A percentile compares a stretch with the other conserved stretches of the same genome.
phyloP scores from a whole-genome alignment of 2,113 vertebrate species.

The Petroica traversi region DNA sequence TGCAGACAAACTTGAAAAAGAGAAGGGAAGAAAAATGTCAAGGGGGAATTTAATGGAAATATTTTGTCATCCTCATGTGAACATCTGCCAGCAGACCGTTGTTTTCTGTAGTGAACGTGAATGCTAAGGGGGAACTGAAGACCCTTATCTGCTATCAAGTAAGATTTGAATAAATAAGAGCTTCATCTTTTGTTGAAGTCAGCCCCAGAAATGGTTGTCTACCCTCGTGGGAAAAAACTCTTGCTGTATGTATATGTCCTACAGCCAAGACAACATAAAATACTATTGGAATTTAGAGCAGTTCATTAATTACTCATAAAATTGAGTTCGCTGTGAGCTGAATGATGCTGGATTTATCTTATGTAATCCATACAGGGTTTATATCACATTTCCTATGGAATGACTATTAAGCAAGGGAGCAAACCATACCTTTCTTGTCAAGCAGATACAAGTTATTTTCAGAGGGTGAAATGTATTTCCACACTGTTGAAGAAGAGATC shows the following conservation, averaged over 20 bases:
- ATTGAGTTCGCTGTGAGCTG: neutral
- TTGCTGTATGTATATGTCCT: neutral
- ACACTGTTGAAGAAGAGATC: neutral
- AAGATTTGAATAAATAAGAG: neutral
- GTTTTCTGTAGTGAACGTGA: neutral
- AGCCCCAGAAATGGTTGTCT: neutral
- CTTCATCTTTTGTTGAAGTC: neutral
- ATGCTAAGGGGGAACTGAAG: neutral
- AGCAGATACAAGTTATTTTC: neutral
- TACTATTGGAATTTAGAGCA: neutral
- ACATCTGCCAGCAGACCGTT: neutral
- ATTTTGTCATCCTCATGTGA: neutral
- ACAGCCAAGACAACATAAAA: neutral
- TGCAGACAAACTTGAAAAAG: neutral
- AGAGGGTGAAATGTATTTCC: neutral
- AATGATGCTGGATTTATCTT: conserved; percentile 8
- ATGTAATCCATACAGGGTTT: neutral
- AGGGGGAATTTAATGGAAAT: neutral
- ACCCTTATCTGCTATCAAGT: neutral
- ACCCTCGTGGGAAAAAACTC: neutral
- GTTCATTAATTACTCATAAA: neutral
- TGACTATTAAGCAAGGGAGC: neutral
- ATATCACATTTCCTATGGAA: neutral
- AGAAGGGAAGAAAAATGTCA: neutral
- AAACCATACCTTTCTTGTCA: neutral